A percentile compares a stretch with the other conserved stretches of the same genome.
Conservation (phyloP, 2,797 vertebrate genomes). For the Tragopan temminckii region DNA sequence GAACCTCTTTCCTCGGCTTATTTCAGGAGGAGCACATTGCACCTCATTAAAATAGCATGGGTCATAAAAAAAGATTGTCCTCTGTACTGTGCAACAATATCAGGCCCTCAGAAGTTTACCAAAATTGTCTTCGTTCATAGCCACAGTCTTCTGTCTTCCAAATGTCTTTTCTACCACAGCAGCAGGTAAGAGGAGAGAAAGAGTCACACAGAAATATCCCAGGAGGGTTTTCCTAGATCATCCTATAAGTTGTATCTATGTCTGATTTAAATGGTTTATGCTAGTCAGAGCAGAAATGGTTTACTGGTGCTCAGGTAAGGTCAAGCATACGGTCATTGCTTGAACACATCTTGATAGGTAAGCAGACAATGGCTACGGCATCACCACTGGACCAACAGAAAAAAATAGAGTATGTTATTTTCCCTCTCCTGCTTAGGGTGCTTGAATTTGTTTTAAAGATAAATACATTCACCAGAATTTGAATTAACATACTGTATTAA, state of each 20-base stretch:
- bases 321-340: background rate
- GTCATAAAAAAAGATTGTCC: background rate
- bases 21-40: background rate
- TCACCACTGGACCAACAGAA: background rate
- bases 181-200: background rate
- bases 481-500: conserved; percentile 36
- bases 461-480: background rate
- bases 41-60: background rate
- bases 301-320: background rate
- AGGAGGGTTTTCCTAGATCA: background rate
- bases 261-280: background rate
- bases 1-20: background rate
- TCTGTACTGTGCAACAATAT: background rate
- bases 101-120: background rate
- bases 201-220: background rate
- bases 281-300: background rate
- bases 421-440: conserved; percentile 7
- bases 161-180: background rate
- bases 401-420: background rate
- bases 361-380: background rate
- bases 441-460: conserved; percentile 23
- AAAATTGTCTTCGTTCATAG: background rate
- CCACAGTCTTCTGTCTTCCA: background rate
- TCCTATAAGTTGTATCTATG: background rate
- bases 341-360: background rate